Base-by-base conservation (phyloP, 2,113 vertebrate species). In the Cygnus buccinator region DNA sequence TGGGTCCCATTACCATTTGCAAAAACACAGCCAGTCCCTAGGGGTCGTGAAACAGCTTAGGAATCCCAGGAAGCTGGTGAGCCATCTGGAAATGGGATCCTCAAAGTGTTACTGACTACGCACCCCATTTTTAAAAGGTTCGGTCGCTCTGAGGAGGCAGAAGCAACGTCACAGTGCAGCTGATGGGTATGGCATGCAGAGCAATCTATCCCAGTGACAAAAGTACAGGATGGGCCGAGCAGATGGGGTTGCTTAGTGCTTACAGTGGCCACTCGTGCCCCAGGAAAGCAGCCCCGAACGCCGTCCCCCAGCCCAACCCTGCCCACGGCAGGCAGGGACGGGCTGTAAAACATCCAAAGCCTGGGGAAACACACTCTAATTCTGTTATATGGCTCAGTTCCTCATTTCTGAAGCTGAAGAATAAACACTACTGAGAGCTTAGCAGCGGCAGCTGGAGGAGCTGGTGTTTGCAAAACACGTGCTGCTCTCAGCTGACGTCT, bases 261-360 rank as follows among this genome's bases (percentile, higher is more conserved):
- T 35, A 22, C 57, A 57, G 58, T 44, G 9, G 8, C 52, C 31
- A 5, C 44, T 35, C 31, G 3, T 26, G 25, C 50, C 43, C 54
- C 43, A 31, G 70, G 37, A 59, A 35, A 44, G 28, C n/a, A 55
- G 50, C 37, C 18, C 46, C 31, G 23, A 31, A 50, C 1, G 1
- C 37, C 2, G 1, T 11, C 26, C 57, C 19, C 4, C 2, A 52
- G 21, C 1, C 19, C 13, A 6, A 10, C 35, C n/a, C 1, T 2
- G 20, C 29, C 50, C 0, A 0, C 4, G 48, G 57, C 86, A 52
- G 75, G 23, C 15, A 59, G 68, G 35, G 39, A 37, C 7, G 19
- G 66, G 93, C 73, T 83, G 77, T 19, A 35, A 66, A 66, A 5
- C 2, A 23, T 25, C n/a, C 37, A 31, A 46, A 58, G 39, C 33